Evolutionary conservation across 2,113 vertebrate species (phyloP).

Genomic region (Mustela lutreola): DNA sequence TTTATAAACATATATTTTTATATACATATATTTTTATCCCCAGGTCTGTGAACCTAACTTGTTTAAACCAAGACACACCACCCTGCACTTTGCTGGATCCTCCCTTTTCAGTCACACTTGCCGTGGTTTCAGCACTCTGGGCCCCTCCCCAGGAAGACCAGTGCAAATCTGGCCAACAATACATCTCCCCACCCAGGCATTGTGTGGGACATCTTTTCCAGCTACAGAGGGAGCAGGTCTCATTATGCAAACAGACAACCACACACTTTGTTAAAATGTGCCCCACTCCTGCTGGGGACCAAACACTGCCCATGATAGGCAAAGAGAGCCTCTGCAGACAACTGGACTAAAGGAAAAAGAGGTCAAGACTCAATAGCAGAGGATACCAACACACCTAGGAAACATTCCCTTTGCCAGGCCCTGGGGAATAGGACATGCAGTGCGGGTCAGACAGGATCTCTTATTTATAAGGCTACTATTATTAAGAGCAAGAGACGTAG

Average conservation of each 20-base stretch:
- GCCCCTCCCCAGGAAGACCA: background rate
- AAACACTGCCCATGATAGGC: background rate
- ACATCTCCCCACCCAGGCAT: background rate
- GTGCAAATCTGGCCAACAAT: background rate
- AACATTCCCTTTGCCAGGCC: background rate
- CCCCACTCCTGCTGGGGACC: background rate
- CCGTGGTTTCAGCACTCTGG: background rate
- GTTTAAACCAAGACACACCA: background rate
- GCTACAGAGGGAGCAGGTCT: background rate
- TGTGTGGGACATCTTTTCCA: background rate
- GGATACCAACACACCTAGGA: background rate
- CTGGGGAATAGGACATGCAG: background rate
- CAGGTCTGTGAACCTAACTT: no score
- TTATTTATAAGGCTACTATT: background rate
- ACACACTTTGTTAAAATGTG: background rate
- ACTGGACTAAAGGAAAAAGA: background rate
- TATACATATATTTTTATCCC: no score
- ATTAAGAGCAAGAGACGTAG: background rate
- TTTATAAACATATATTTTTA: no score
- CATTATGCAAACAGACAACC: background rate
- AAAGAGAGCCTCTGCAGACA: background rate
- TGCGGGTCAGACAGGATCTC: background rate
- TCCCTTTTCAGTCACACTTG: background rate
- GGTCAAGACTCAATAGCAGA: background rate
- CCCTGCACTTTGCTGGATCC: background rate